Base-by-base conservation (phyloP, 2,113 vertebrate genomes). In the Laticauda laticaudata region DNA sequence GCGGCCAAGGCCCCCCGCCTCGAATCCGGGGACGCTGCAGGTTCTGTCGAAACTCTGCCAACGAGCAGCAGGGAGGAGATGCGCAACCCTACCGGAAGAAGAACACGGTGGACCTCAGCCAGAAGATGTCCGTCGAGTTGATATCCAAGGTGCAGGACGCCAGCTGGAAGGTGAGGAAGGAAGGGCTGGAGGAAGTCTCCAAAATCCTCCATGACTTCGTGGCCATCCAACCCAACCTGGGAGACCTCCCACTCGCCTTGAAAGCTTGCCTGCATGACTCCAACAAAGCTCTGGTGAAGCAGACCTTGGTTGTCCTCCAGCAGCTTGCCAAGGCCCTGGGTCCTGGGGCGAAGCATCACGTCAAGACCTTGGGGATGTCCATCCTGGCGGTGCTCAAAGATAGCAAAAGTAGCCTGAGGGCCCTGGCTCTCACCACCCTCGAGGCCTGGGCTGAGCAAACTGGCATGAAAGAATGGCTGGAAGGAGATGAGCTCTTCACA, bases 371-470 rank as follows among this genome's bases (percentile, higher is more conserved):
- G 90, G 99, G 99, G 2, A 96, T 99, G 45, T 97, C 98, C 6
- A 92, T 99, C 55, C 98, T 99, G 93, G 98, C 98, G 0, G 97
- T 99, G 11, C 97, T 99, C 69, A 98, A 98, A 89, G 98, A 99
- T 88, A 98, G 98, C 97, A 99, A 99, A 98, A 48, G 95, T 39
- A 98, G 98, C 20, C 94, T 98, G 59, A 97, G 99, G 88, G 96
- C 97, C 9, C 97, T 98, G 59, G 98, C 98, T 56, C 55, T 99
- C 94, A 91, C 96, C 0, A 98, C 98, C 0, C 95, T 99, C 87
- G 98, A 99, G 94, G 94, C 97, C 10, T 99, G 99, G 99, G 98
- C 98, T 92, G 98, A 99, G 92, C 98, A 99, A 93, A 99, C 98
- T 0, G 97, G 98, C 39, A 98, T 98, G 98, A 98, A 98, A 93